Evolutionary conservation across 2,797 vertebrate species (phyloP).

Genomic region (Peromyscus eremicus): DNA sequence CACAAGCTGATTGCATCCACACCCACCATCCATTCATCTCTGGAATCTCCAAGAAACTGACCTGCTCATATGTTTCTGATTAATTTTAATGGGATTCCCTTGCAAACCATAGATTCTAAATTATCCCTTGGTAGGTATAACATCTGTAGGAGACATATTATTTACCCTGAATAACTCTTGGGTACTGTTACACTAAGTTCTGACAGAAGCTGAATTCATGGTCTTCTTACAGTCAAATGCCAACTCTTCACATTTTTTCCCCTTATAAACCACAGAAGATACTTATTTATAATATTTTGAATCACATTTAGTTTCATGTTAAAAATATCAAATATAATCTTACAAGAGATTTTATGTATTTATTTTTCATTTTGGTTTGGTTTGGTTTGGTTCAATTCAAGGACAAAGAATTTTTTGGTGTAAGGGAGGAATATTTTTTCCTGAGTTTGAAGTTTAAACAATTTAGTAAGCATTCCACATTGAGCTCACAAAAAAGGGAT

Average conservation of each 20-base stretch:
- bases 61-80: constrained; percentile 49
- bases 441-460: constrained; percentile 80
- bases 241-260: neutral
- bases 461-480: constrained; percentile 81
- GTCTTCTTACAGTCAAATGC: constrained; percentile 13
- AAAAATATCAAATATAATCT: constrained; percentile 45
- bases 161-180: constrained; percentile 53
- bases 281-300: constrained; percentile 22
- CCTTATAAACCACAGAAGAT: constrained; percentile 37
- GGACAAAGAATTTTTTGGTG: neutral
- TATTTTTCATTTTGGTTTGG: constrained; percentile 53
- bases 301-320: constrained; percentile 17
- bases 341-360: constrained; percentile 26
- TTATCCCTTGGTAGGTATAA: constrained; percentile 53
- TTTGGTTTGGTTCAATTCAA: constrained; percentile 57
- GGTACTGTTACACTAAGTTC: constrained; percentile 26
- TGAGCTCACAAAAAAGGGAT: constrained; percentile 76
- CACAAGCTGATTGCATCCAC: neutral
- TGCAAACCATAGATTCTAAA: constrained; percentile 66
- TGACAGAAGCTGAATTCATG: constrained; percentile 42
- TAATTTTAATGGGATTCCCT: constrained; percentile 61
- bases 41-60: constrained; percentile 40
- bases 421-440: constrained; percentile 75
- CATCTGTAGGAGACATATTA: constrained; percentile 60
- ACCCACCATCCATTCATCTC: neutral